A percentile compares a stretch with the other conserved stretches of the same genome.
Conservation (phyloP, 1,140 invertebrate genomes). For the Heliconius himera region DNA sequence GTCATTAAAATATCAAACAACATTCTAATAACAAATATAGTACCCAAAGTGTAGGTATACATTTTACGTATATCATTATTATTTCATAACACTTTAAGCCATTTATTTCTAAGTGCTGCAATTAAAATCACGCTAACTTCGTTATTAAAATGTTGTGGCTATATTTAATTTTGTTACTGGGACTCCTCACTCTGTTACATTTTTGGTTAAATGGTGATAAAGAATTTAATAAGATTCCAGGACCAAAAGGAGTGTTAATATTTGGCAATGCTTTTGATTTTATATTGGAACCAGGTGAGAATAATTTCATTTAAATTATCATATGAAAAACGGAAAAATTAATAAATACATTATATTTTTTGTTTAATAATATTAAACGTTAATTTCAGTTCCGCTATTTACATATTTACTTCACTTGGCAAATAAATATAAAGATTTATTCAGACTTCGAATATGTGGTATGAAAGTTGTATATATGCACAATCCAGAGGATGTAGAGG, state of each 20-base stretch:
- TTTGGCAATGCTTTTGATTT: constrained; percentile 3
- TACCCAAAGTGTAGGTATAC: too few species aligned
- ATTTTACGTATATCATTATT: too few species aligned
- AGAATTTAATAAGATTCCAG: constrained; percentile 1
- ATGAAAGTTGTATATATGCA: constrained; percentile 27
- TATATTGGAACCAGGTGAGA: not conserved
- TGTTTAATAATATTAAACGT: not conserved
- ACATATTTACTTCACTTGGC: constrained; percentile 29
- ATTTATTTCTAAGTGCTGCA: not conserved
- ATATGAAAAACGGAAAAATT: not conserved
- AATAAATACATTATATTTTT: not conserved
- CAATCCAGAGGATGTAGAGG: constrained; percentile 44
- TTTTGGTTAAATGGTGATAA: not conserved
- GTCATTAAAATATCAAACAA: not conserved
- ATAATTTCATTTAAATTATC: not conserved
- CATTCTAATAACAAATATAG: too few species aligned
- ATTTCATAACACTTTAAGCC: not conserved
- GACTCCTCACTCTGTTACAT: not conserved
- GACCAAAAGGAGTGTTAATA: not conserved
- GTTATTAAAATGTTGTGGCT: not conserved
- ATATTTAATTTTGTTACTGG: not conserved
- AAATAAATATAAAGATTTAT: constrained; percentile 36
- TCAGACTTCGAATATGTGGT: constrained; percentile 29
- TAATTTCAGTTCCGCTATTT: constrained; percentile 14
- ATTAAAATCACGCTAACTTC: not conserved